These are phyloP conservation scores for Athripsodes cinereus DNA, from an alignment of 2,888 invertebrate genomes.

Conservation along the genomic window DNA sequence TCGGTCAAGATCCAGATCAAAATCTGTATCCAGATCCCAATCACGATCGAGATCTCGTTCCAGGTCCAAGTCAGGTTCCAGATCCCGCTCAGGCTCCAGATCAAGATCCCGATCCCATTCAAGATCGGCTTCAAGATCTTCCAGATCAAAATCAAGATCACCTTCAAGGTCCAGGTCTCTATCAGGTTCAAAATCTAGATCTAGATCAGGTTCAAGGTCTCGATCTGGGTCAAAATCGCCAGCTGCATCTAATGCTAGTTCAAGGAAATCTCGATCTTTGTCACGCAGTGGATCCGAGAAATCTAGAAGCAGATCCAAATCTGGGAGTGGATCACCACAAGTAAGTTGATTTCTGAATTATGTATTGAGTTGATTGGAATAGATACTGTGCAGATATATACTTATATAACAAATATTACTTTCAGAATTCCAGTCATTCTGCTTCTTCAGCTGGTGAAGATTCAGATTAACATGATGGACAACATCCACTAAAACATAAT, in stretches of 20 bases:
- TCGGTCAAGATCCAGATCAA: conserved; percentile 32
- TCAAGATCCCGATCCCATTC: conserved; percentile 25
- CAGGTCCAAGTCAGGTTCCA: conserved; percentile 38
- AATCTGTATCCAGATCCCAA: conserved; percentile 32
- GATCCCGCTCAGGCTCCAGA: conserved; percentile 28
- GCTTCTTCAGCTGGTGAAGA: not conserved
- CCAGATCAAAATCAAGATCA: conserved; percentile 40
- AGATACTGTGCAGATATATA: not conserved
- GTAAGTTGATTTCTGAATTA: conserved; percentile 31
- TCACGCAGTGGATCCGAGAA: conserved; percentile 39
- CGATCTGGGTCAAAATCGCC: conserved; percentile 30
- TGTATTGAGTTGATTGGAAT: not conserved
- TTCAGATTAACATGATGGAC: conserved; percentile 2
- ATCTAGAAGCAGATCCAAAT: too few relatives aligned
- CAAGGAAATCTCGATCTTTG: conserved; percentile 36
- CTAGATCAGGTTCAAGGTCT: conserved; percentile 28
- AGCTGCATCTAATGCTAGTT: conserved; percentile 37
- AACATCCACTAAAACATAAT: too few relatives aligned
- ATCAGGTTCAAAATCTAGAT: conserved; percentile 29
- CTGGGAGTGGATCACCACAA: conserved; percentile 41
- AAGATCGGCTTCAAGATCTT: conserved; percentile 23
- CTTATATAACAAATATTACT: not conserved
- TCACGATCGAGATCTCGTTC: conserved; percentile 33
- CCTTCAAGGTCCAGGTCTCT: conserved; percentile 28
- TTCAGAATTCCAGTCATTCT: not conserved